These are phyloP conservation scores for Antennarius striatus DNA, from an alignment of 2,113 vertebrate genomes.

Conservation along the genomic window DNA sequence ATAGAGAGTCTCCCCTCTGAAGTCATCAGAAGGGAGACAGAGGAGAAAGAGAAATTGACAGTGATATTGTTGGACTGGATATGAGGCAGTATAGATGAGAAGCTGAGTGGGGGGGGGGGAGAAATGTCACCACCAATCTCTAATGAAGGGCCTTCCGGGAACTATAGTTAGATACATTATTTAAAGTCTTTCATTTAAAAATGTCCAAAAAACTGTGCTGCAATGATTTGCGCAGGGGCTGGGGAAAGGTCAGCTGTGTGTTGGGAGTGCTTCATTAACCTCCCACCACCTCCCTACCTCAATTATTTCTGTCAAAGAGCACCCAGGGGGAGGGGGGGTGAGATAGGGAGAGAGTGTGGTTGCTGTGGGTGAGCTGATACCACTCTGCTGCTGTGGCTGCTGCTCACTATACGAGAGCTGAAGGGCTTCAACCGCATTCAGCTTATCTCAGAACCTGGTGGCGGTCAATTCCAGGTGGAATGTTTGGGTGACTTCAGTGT, in stretches of 20 bases:
- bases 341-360: constrained; percentile 34
- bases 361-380: constrained; percentile 65
- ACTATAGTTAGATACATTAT: constrained; percentile 84
- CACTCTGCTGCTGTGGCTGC: constrained; percentile 38
- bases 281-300: constrained; percentile 75
- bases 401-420: constrained; percentile 50
- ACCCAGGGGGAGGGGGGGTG: constrained; percentile 33
- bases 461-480: constrained; percentile 64
- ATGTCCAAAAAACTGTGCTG: constrained; percentile 77
- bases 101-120: constrained; percentile 47
- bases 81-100: constrained; percentile 62
- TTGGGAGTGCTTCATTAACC: constrained; percentile 85
- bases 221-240: constrained; percentile 73
- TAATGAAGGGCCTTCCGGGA: constrained; percentile 82
- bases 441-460: constrained; percentile 70
- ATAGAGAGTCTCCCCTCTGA: constrained; percentile 3
- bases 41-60: constrained; percentile 62
- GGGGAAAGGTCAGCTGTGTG: constrained; percentile 81
- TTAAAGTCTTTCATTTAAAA: constrained; percentile 85
- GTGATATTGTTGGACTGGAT: constrained; percentile 76
- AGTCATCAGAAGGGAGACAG: constrained; percentile 49
- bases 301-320: constrained; percentile 79
- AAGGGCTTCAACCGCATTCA: constrained; percentile 45
- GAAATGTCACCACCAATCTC: constrained; percentile 76
- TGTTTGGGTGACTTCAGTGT: constrained; percentile 58